Evolutionary conservation across 2,888 invertebrate species (phyloP).

Genomic region (Lepidochrysops patricia): DNA sequence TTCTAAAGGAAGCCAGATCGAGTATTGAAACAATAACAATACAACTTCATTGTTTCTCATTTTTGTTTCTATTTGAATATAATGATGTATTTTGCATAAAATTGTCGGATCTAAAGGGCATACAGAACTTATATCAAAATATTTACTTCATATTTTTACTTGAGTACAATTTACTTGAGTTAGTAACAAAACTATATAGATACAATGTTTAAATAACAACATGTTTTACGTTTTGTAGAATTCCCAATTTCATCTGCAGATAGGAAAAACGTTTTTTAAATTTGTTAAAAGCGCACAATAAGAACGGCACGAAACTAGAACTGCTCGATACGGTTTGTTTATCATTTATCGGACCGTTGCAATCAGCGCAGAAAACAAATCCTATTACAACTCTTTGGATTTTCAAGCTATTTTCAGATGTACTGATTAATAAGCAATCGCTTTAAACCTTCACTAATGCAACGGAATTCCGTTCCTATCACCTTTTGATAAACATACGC

Average conservation of each 20-base stretch:
- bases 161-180: too few species aligned
- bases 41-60: conserved; percentile 6
- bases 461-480: not conserved
- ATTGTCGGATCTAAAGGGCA: not conserved
- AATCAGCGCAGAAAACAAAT: conserved; percentile 61
- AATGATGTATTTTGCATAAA: conserved; percentile 5
- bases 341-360: conserved; percentile 26
- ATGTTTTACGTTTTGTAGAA: not conserved
- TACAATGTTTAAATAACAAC: too few species aligned
- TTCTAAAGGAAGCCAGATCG: conserved; percentile 10
- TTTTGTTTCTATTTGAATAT: conserved; percentile 6
- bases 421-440: conserved; percentile 45
- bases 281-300: not conserved
- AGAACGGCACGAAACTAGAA: not conserved
- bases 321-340: not conserved
- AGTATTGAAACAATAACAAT: conserved; percentile 6
- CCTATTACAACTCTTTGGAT: conserved; percentile 63
- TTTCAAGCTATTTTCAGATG: conserved; percentile 41
- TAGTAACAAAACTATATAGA: too few species aligned
- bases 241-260: not conserved
- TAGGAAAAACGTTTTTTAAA: not conserved
- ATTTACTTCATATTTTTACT: not conserved
- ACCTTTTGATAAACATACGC: not conserved
- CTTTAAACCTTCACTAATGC: conserved; percentile 3
- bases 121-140: not conserved